phyloP scores from a whole-genome alignment of 64 coral and sea anemone species.

The Dendronephthya gigantea region DNA sequence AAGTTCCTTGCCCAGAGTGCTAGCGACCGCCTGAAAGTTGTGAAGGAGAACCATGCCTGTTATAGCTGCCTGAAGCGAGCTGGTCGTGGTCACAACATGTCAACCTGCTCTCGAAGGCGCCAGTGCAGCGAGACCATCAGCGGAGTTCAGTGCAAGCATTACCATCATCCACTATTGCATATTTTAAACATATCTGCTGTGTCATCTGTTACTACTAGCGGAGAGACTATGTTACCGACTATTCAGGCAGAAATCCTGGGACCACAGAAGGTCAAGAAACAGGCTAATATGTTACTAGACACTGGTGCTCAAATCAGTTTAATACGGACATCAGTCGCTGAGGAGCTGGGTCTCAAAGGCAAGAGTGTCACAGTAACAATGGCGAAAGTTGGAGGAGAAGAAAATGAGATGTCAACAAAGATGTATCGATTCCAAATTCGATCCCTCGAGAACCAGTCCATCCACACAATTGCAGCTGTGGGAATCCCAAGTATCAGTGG shows the following conservation, averaged over 20 bases:
- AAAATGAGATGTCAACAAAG: neutral
- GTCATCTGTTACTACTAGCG: too few species aligned
- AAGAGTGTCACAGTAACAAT: neutral
- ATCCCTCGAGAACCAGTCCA: neutral
- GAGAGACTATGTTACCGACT: neutral
- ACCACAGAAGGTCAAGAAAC: neutral
- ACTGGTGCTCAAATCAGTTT: neutral
- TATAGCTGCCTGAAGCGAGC: too few species aligned
- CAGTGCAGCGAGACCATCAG: too few species aligned
- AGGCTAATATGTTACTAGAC: neutral
- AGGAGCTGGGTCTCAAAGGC: neutral
- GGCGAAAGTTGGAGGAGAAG: neutral
- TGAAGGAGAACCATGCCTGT: too few species aligned
- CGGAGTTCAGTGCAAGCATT: too few species aligned
- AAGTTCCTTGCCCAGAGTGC: too few species aligned
- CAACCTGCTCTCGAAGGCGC: too few species aligned
- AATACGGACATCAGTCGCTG: neutral
- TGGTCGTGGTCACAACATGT: too few species aligned
- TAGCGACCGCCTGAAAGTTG: too few species aligned
- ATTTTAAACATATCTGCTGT: too few species aligned
- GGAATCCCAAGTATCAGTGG: neutral
- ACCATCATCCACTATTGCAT: too few species aligned
- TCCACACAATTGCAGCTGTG: neutral
- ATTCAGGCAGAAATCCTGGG: neutral
- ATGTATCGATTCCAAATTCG: neutral